Base-by-base conservation (phyloP, 2,888 invertebrate species). In the Amphiduros pacificus region DNA sequence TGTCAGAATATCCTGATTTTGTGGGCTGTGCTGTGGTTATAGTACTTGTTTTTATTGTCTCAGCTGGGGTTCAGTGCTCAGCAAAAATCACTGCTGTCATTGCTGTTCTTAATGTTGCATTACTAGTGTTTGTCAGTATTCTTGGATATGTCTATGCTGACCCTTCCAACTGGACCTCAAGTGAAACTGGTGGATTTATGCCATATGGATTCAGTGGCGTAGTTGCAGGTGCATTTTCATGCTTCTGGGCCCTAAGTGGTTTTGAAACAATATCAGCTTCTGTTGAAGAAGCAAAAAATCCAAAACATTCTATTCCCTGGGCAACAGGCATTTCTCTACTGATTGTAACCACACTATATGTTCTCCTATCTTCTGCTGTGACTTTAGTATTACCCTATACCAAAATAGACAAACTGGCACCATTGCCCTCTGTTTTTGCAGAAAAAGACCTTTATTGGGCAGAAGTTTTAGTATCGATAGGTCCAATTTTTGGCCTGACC, bases 101-200 rank as follows among this genome's bases (percentile, higher is more conserved):
- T 58, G 82, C 82, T 2, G 67, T 76, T 14, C 65, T 83, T 26
- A 84, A 83, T 65, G 72, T 80, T 55, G 63, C 73, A 4, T 80
- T 84, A 22, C 77, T 84, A n/a, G 55, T 74, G 6, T 79, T 83
- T 58, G 76, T 83, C 24, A 79, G 81, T 44, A 72, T 75, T 32
- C 86, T 93, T n/a, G 94, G 94, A 0, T 89, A 93, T 76, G 90
- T 89, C 79, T 92, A 91, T 77, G 93, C 93, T 0, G 89, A 94
- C 73, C 82, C 88, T 14, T 84, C 84, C 4, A 94, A 94, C 76
- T 95, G 94, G 95, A 89, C 89, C 0, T 86, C 71, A 48, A 61
- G 66, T 31, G 50, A 54, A 6, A 57, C 61, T 26, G 77, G 87
- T 31, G 78, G 80, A 4, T 83, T 82, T 70, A 72, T 84, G 65